A percentile compares a stretch with the other conserved stretches of the same genome.
Evolutionary conservation across 1,140 invertebrate species (phyloP).

Genomic region (Drosophila grimshawi): DNA sequence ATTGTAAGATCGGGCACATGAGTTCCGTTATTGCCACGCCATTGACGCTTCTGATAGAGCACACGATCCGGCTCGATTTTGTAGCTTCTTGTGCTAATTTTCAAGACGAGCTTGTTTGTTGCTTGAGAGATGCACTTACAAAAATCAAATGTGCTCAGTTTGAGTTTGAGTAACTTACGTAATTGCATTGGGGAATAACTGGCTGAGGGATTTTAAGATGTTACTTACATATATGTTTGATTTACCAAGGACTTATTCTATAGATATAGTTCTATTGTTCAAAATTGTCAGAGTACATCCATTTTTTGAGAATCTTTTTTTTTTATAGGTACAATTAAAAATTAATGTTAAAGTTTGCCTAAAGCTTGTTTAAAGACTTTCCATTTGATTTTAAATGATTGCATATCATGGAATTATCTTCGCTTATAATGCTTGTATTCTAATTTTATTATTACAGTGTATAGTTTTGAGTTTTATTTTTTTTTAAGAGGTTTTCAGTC

Average conservation of each 20-base stretch:
- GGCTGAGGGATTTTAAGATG: too few species aligned
- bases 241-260: too few species aligned
- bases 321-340: background rate
- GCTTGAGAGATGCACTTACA: background rate
- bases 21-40: slow-evolving; percentile 59
- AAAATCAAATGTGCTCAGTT: background rate
- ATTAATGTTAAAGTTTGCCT: background rate
- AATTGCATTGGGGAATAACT: too few species aligned
- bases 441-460: background rate
- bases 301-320: too few species aligned
- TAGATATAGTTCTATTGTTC: too few species aligned
- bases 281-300: too few species aligned
- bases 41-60: slow-evolving; percentile 38
- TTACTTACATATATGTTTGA: too few species aligned
- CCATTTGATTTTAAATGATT: background rate
- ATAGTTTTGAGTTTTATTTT: background rate
- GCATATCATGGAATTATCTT: background rate
- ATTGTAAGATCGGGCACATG: slow-evolving; percentile 65
- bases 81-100: slow-evolving; percentile 16
- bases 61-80: slow-evolving; percentile 1
- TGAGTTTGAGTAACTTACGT: too few species aligned
- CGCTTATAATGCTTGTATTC: background rate
- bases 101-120: background rate
- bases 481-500: background rate
- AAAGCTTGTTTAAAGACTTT: too few species aligned